Conservation (phyloP, 64 coral and sea anemone species). For the Acropora tenuis region DNA sequence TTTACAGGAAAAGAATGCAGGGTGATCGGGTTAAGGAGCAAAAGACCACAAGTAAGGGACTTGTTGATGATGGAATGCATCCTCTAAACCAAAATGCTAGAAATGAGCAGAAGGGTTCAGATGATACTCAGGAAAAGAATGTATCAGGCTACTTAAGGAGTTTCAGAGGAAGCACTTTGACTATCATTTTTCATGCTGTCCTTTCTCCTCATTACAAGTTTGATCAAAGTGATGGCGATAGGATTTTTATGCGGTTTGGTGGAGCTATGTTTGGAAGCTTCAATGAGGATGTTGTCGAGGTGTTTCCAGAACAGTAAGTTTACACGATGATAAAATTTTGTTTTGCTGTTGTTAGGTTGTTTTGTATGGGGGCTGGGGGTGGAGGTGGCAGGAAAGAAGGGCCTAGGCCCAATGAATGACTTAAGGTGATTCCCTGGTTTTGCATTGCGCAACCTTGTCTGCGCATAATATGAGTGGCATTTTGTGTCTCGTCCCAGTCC, state of each 20-base stretch:
- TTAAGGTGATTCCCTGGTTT: too few species aligned
- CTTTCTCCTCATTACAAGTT: slow-evolving; percentile 58
- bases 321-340: neutral
- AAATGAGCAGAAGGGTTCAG: too few species aligned
- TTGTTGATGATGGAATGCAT: too few species aligned
- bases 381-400: too few species aligned
- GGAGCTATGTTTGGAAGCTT: slow-evolving; percentile 13
- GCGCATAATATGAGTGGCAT: too few species aligned
- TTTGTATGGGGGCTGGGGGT: too few species aligned
- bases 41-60: neutral
- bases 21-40: neutral
- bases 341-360: too few species aligned
- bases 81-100: too few species aligned
- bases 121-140: neutral
- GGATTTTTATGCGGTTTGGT: slow-evolving; percentile 40
- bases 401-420: too few species aligned
- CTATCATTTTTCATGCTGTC: slow-evolving; percentile 51
- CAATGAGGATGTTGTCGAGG: slow-evolving; percentile 14
- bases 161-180: slow-evolving; percentile 1
- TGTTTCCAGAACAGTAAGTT: slow-evolving; percentile 40
- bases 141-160: neutral
- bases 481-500: too few species aligned
- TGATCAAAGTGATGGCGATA: slow-evolving; percentile 16
- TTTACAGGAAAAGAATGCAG: neutral
- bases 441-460: too few species aligned